These are phyloP conservation scores for Isichthys henryi DNA, from an alignment of 2,113 vertebrate species.

Conservation along the genomic window DNA sequence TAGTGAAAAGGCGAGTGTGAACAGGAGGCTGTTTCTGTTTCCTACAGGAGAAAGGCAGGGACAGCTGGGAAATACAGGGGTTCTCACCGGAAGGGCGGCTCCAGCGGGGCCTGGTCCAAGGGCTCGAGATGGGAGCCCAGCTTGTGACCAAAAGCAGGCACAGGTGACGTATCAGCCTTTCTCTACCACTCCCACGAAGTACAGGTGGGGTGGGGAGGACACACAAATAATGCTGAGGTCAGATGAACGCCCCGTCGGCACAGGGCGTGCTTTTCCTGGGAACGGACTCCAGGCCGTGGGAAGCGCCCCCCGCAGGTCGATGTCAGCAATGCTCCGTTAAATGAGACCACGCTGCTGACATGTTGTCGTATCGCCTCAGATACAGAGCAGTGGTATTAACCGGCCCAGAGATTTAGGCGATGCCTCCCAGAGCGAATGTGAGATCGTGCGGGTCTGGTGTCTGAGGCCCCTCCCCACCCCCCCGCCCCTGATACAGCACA, in stretches of 20 bases:
- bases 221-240: neutral
- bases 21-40: neutral
- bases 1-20: neutral
- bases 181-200: neutral
- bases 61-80: neutral
- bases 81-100: neutral
- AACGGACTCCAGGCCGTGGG: neutral
- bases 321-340: neutral
- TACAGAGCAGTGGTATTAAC: neutral
- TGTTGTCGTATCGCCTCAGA: neutral
- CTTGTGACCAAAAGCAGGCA: neutral
- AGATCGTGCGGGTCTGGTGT: neutral
- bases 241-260: neutral
- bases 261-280: neutral
- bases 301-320: neutral
- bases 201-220: neutral
- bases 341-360: neutral
- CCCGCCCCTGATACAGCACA: neutral
- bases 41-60: neutral
- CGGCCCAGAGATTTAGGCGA: neutral
- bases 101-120: neutral
- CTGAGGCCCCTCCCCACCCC: neutral
- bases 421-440: neutral
- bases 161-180: neutral
- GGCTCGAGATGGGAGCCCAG: neutral